phyloP scores from a whole-genome alignment of 2,113 vertebrate species.

The Myanophis thanlyinensis region DNA sequence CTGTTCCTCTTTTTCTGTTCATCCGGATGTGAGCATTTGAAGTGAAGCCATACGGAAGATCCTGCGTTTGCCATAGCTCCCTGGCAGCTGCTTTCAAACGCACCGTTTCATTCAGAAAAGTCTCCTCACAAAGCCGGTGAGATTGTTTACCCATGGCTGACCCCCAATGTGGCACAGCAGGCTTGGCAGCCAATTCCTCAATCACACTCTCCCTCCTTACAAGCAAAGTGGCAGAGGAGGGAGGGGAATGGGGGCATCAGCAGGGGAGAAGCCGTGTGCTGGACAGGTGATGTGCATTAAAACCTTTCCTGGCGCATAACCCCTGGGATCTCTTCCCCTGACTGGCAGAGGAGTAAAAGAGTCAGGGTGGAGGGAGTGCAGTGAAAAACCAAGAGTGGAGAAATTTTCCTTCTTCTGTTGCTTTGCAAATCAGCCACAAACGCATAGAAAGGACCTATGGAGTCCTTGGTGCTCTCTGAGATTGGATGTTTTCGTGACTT shows the following conservation, averaged over 20 bases:
- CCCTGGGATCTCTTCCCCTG: background rate
- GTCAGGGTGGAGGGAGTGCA: background rate
- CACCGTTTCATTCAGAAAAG: background rate
- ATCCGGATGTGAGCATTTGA: background rate
- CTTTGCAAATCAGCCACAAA: background rate
- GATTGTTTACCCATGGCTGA: background rate
- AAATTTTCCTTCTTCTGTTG: background rate
- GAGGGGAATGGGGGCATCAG: background rate
- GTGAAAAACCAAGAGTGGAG: background rate
- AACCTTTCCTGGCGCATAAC: background rate
- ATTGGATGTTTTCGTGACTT: background rate
- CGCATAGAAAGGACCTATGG: background rate
- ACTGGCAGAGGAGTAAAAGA: background rate
- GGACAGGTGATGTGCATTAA: background rate
- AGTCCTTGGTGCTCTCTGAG: background rate
- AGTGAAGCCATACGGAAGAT: background rate
- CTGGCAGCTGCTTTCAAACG: background rate
- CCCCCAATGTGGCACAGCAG: background rate
- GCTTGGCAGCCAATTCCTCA: background rate
- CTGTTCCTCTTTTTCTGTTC: background rate
- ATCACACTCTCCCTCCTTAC: background rate
- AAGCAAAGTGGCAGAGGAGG: background rate
- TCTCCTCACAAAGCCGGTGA: background rate
- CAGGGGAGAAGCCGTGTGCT: background rate
- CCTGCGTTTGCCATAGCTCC: background rate